Conservation (phyloP, 2,797 vertebrate species). For the Linurgus olivaceus region DNA sequence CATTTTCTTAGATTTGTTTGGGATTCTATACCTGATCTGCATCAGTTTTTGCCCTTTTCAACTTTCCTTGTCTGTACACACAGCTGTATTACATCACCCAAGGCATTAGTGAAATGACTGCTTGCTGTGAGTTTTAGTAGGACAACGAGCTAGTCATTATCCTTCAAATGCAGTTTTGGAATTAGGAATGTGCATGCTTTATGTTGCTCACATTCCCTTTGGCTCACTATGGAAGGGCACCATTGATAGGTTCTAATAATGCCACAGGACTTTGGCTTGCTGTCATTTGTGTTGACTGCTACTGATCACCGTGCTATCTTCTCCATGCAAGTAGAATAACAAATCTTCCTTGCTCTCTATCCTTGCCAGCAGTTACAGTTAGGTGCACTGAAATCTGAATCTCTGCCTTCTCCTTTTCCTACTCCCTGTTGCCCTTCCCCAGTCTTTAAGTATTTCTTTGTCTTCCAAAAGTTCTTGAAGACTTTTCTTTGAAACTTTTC, state of each 20-base stretch:
- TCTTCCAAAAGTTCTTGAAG: neutral
- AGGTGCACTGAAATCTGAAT: neutral
- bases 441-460: neutral
- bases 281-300: neutral
- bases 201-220: neutral
- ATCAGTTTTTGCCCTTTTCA: constrained; percentile 5
- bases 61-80: neutral
- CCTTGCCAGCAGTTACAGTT: neutral
- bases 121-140: neutral
- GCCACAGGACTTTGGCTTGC: neutral
- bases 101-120: neutral
- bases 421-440: neutral
- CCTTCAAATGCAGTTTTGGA: neutral
- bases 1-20: neutral
- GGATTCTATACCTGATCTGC: neutral
- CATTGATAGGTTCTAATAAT: neutral
- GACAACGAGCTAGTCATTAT: neutral
- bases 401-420: neutral
- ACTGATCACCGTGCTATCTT: neutral
- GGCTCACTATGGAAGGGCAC: neutral
- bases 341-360: neutral
- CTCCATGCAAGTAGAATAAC: neutral
- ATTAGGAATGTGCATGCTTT: neutral
- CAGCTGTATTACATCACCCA: neutral
- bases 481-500: neutral